Evolutionary conservation across 2,888 invertebrate species (phyloP), one percentile per base, ranked within the genome.

Genomic region (Eupithecia subumbrata): DNA sequence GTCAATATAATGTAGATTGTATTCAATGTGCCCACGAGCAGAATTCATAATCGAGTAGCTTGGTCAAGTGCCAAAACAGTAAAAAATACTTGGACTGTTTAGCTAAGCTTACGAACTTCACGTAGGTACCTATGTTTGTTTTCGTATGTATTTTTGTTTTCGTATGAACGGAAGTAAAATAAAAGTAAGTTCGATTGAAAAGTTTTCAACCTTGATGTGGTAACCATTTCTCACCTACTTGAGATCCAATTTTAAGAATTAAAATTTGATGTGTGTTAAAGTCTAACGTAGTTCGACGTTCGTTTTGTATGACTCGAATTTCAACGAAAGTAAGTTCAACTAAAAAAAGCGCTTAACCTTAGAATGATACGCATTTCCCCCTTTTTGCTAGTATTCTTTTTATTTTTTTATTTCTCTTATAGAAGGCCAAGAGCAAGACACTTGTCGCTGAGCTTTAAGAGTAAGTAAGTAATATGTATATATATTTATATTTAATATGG

Each of bases 1-100:
- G 76, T 75, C 81, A 81, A 78, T 76, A 72, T 75, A 73, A 81
- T 81, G 80, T 76, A 78, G 76, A 80, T 81, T 9, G 48, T 14
- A 80, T 75, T 69, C 78, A 80, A 75, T 67, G 43, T 18, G 72
- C 37, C 76, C 81, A 80, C 81, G 81, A 77, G 12, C 22, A 63
- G 76, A 64, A 78, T 80, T 30, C 37, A 56, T 74, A 71, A 77
- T 70, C 48, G 22, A 66, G 64, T 48, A 16, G 67, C 52, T 76
- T 67, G 76, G 77, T 79, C 14, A 48, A 16, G 69, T 77, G 76
- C 73, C 75, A 76, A 74, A 63, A 77, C 60, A 72, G 76, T 69
- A 30, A 71, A 71, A 74, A 70, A 43, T 18, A 60, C 45, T 37
- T 71, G 37, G 37, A n/a, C 66, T 67, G 43, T 67, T 40, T 34